These are phyloP conservation scores for Fulmarus glacialis DNA, from an alignment of 2,113 vertebrate species.

Conservation along the genomic window DNA sequence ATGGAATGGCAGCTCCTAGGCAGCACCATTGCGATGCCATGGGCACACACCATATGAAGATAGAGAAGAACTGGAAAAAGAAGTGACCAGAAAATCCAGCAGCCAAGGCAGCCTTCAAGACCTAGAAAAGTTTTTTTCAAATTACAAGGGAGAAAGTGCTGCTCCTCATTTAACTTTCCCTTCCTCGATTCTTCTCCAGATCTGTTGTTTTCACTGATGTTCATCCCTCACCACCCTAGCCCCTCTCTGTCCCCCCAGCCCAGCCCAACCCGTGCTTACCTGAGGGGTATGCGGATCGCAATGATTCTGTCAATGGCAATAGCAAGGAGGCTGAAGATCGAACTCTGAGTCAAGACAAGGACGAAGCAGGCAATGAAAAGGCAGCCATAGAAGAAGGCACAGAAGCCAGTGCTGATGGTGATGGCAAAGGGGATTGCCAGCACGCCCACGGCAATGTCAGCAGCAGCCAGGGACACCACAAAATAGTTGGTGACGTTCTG, in stretches of 20 bases:
- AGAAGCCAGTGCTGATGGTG: slow-evolving; percentile 94
- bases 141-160: background rate
- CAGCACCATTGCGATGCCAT: accelerated
- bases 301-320: slow-evolving; percentile 96
- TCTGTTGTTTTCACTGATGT: background rate
- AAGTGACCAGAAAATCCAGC: background rate
- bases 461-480: slow-evolving; percentile 92
- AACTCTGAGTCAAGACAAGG: slow-evolving; percentile 94
- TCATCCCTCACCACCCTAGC: background rate
- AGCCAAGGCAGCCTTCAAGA: background rate
- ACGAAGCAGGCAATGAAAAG: slow-evolving; percentile 97
- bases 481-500: slow-evolving; percentile 98
- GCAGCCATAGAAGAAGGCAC: slow-evolving; percentile 92
- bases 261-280: slow-evolving; percentile 70
- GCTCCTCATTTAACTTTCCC: background rate
- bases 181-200: background rate
- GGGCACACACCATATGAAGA: background rate
- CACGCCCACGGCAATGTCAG: slow-evolving; percentile 93
- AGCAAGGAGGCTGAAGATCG: slow-evolving; percentile 96
- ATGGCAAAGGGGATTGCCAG: slow-evolving; percentile 95
- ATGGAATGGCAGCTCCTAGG: background rate
- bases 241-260: background rate
- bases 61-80: background rate
- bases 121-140: background rate
- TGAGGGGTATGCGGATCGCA: slow-evolving; percentile 92